Base-by-base conservation (phyloP, 2,113 vertebrate genomes). In the Pteruthius melanotis region DNA sequence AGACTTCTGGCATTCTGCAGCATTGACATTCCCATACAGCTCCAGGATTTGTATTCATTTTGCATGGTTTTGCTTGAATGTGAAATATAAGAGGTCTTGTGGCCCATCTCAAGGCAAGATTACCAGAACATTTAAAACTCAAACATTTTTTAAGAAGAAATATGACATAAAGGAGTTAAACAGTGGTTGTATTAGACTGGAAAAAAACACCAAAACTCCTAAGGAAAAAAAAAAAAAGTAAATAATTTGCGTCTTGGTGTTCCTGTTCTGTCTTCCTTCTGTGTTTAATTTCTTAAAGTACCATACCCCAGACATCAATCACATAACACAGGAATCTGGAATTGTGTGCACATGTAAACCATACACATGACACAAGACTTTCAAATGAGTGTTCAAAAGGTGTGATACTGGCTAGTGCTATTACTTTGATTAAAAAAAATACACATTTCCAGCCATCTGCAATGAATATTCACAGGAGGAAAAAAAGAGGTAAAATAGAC, bases 361-460 rank as follows among this genome's bases (percentile, higher is more conserved):
- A 35, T 57, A 96, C 86, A 92, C 80, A 79, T 78, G 70, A 53
- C 75, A 71, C 47, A 57, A 89, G 71, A 82, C 68, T 93, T 28
- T 54, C 3, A 13, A 56, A 0, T 76, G 72, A 91, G 91, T 35
- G 47, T 90, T 89, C 89, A 78, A 93, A 95, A 87, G 76, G 40
- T 76, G 79, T 76, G 90, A 90, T 6, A 61, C 26, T 30, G 63
- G 35, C 50, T 86, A n/a, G 23, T 86, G 42, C 52, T 60, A 45
- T 90, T 92, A 53, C 27, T 91, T 86, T 84, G 80, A 94, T 97
- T 86, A 95, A 94, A 86, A 35, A 83, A 76, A 65, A 53, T 31
- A 50, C 37, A 57, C 54, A 26, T 95, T 88, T 42, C 49, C 61
- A 87, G 69, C 78, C 76, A 69, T 89, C 63, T 75, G 22, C 76